Evolutionary conservation across 2,888 invertebrate genomes (phyloP).

Genomic region (Mongoloraphidia duomilia): DNA sequence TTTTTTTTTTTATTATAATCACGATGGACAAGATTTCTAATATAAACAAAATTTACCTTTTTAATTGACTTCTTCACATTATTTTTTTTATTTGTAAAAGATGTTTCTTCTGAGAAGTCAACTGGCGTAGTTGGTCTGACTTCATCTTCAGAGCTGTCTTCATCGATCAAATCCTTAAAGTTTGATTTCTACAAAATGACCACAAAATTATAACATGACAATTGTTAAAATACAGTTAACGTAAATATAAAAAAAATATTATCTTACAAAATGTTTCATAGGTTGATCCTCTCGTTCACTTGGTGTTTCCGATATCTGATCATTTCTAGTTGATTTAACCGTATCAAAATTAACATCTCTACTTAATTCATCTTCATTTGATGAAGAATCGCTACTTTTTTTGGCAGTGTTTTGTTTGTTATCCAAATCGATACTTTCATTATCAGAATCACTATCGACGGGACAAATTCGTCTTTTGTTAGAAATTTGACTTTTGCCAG

Average conservation of each 20-base stretch:
- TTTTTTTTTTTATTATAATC: background rate
- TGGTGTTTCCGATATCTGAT: too few relatives aligned
- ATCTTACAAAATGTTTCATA: background rate
- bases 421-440: background rate
- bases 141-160: slow-evolving; percentile 40
- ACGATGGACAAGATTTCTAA: background rate
- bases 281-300: too few relatives aligned
- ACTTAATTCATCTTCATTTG: background rate
- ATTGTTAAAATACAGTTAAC: background rate
- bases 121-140: slow-evolving; percentile 16
- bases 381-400: background rate
- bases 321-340: too few relatives aligned
- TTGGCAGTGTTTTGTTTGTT: background rate
- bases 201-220: background rate
- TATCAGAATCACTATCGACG: background rate
- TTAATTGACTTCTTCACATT: background rate
- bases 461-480: background rate
- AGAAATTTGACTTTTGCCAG: background rate
- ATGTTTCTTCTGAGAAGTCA: slow-evolving; percentile 11
- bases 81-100: slow-evolving; percentile 4
- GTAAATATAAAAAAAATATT: background rate
- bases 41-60: background rate
- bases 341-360: background rate
- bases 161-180: slow-evolving; percentile 36
- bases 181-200: slow-evolving; percentile 12